phyloP scores from a whole-genome alignment of 1,140 invertebrate species.

The Sitobion miscanthi region DNA sequence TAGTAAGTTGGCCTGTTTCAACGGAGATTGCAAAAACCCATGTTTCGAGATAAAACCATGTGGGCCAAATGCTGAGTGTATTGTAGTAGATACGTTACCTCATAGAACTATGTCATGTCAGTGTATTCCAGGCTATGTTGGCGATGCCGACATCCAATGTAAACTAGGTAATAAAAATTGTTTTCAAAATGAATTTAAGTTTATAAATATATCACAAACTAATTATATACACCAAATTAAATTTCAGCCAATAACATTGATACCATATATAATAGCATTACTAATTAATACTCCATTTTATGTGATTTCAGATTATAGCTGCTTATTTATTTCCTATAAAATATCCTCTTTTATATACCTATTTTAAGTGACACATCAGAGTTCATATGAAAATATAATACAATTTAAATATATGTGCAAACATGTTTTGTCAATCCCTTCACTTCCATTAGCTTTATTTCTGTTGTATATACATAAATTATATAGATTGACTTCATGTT shows the following conservation, averaged over 20 bases:
- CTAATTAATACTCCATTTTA: constrained; percentile 24
- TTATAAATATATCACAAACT: not conserved
- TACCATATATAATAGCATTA: not conserved
- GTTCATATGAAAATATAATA: not conserved
- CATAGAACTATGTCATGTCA: constrained; percentile 86
- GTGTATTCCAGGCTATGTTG: constrained; percentile 79
- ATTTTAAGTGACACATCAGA: constrained; percentile 41
- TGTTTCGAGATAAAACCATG: constrained; percentile 81
- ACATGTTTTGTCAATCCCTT: constrained; percentile 46
- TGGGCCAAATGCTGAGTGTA: constrained; percentile 78
- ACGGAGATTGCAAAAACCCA: constrained; percentile 80
- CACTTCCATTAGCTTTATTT: constrained; percentile 48
- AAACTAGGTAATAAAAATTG: constrained; percentile 68
- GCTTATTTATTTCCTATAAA: constrained; percentile 47
- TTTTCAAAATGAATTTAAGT: not conserved
- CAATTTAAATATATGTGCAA: not conserved
- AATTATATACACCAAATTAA: not conserved
- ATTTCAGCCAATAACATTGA: not conserved
- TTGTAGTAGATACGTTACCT: constrained; percentile 82
- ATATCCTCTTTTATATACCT: constrained; percentile 30
- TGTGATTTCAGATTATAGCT: constrained; percentile 57
- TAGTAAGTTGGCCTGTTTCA: constrained; percentile 82
- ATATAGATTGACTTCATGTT: constrained; percentile 43
- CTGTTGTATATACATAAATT: constrained; percentile 46
- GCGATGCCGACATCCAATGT: constrained; percentile 84